Conservation (phyloP, 2,797 vertebrate species). For the Erethizon dorsatum region DNA sequence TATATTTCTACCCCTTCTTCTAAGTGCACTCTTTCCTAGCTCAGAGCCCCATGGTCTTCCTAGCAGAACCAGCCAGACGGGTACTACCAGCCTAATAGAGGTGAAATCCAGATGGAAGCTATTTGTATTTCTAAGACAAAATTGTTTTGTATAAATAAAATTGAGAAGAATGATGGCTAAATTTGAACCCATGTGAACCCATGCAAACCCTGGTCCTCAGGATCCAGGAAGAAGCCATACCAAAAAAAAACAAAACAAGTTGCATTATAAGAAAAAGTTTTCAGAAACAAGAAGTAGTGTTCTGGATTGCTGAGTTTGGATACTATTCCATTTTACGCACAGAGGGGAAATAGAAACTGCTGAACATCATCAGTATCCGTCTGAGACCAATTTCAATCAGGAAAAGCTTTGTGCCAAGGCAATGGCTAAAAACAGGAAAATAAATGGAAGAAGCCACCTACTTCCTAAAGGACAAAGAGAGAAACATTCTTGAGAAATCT, state of each 20-base stretch:
- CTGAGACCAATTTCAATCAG: not conserved
- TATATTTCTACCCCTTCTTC: fast-evolving
- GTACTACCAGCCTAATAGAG: not conserved
- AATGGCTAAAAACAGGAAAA: not conserved
- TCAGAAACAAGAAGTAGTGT: not conserved
- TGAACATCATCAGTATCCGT: not conserved
- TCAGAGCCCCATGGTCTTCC: not conserved
- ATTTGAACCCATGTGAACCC: not conserved
- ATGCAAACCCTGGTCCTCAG: not conserved
- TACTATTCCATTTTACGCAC: not conserved
- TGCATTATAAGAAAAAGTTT: not conserved
- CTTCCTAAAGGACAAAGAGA: not conserved
- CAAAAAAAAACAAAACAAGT: not conserved
- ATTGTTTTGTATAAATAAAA: not conserved
- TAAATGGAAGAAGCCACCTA: not conserved
- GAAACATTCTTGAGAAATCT: not conserved
- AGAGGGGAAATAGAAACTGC: not conserved
- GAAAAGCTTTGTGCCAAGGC: not conserved
- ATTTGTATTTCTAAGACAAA: not conserved
- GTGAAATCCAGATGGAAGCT: not conserved
- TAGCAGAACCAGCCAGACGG: not conserved
- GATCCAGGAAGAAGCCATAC: not conserved
- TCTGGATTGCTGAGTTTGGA: not conserved
- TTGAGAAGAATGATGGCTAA: not conserved
- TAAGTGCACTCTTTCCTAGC: not conserved